Evolutionary conservation across 2,888 invertebrate genomes (phyloP).

Genomic region (Drosophila affinis): DNA sequence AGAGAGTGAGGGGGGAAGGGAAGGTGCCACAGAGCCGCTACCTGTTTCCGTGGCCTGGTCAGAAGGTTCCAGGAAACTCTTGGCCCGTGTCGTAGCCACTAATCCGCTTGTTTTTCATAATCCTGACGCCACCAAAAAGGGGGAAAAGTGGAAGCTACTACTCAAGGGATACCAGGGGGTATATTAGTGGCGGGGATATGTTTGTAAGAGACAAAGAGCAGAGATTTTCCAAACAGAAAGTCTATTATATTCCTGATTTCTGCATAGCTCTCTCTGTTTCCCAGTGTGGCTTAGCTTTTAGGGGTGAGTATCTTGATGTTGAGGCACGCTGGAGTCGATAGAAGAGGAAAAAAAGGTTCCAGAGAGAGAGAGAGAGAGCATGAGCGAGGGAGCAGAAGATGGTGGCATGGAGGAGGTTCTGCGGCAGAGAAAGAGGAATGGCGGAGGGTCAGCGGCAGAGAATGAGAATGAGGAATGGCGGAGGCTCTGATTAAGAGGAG

Average conservation of each 20-base stretch:
- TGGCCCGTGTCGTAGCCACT: slow-evolving; percentile 43
- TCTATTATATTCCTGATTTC: neutral
- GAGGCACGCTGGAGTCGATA: neutral
- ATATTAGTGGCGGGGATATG: neutral
- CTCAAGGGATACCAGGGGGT: neutral
- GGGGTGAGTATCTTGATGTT: neutral
- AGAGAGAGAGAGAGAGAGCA: too few relatives aligned
- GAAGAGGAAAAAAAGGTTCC: neutral
- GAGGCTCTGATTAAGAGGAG: neutral
- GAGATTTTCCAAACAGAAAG: neutral
- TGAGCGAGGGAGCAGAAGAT: neutral
- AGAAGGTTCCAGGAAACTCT: neutral
- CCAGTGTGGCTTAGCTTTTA: neutral
- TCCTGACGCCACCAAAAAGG: slow-evolving; percentile 58
- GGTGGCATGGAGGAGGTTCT: neutral
- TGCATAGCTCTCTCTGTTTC: neutral
- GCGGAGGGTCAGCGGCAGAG: neutral
- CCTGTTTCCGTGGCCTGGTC: slow-evolving; percentile 4
- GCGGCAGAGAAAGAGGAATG: neutral
- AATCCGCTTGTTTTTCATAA: slow-evolving; percentile 76
- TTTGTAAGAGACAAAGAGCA: neutral
- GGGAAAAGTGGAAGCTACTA: slow-evolving; percentile 17
- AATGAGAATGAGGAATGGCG: neutral
- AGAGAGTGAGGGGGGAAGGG: slow-evolving; percentile 4
- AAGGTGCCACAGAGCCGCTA: slow-evolving; percentile 3